Evolutionary conservation across 1,140 invertebrate genomes (phyloP).

Genomic region (Ceratitis capitata): DNA sequence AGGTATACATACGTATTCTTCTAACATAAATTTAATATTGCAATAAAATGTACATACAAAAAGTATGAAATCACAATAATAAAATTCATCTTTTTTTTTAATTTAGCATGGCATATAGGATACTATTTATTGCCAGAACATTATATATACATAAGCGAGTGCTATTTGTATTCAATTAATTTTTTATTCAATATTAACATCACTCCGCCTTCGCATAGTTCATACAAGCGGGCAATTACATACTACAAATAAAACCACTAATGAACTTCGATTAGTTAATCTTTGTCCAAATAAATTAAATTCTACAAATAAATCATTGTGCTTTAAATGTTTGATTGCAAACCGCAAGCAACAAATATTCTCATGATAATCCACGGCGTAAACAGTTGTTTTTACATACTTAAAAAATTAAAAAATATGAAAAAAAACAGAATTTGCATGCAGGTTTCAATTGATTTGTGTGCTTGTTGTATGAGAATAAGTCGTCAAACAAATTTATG

Average conservation of each 20-base stretch:
- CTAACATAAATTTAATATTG: no score
- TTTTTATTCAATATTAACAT: neutral
- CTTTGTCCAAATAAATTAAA: slow-evolving; percentile 24
- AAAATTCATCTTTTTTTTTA: no score
- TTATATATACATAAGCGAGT: no score
- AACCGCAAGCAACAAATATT: neutral
- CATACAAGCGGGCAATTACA: neutral
- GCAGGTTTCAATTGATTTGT: neutral
- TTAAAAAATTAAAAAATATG: neutral
- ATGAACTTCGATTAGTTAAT: slow-evolving; percentile 15
- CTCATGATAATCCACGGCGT: neutral
- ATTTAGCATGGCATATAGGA: no score
- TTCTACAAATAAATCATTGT: slow-evolving; percentile 14
- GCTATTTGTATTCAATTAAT: no score
- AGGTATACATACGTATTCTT: no score
- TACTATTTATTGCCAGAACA: no score
- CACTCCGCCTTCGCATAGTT: neutral
- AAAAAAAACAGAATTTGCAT: neutral
- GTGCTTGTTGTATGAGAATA: neutral
- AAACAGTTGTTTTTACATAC: neutral
- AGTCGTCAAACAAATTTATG: slow-evolving; percentile 33
- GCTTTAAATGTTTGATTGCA: neutral
- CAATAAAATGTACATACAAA: no score
- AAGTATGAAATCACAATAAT: no score
- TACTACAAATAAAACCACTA: neutral